These are phyloP conservation scores for Paracanthobrama guichenoti DNA, from an alignment of 2,113 vertebrate genomes.

Conservation along the genomic window DNA sequence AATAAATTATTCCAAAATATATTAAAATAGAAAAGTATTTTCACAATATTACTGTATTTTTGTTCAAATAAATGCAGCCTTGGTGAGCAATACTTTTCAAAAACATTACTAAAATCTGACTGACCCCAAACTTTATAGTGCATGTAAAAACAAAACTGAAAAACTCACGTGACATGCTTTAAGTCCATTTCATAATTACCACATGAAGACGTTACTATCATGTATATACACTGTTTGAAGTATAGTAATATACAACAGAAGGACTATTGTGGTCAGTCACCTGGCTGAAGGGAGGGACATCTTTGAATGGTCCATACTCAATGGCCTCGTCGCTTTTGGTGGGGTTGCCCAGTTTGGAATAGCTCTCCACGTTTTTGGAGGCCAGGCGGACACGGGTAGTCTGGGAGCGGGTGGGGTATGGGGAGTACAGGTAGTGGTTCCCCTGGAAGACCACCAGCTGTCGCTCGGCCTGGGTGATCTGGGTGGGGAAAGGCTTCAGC, in stretches of 20 bases:
- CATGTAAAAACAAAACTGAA: background rate
- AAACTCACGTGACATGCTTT: too few relatives aligned
- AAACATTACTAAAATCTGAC: background rate
- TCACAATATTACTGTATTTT: background rate
- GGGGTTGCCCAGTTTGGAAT: constrained; percentile 93
- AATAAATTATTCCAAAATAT: too few relatives aligned
- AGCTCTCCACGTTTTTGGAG: constrained; percentile 92
- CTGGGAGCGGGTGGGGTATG: constrained; percentile 87
- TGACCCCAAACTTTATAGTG: background rate
- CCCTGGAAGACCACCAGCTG: constrained; percentile 97
- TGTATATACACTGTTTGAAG: background rate
- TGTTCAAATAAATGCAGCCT: background rate
- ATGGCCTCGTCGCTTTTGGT: constrained; percentile 86
- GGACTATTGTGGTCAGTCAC: constrained; percentile 65
- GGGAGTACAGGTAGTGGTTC: constrained; percentile 95
- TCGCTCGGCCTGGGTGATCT: constrained; percentile 93
- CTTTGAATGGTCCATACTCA: constrained; percentile 93
- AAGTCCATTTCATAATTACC: background rate
- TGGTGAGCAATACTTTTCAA: background rate
- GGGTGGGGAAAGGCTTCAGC: constrained; percentile 89
- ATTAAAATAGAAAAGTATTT: background rate
- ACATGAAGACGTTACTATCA: background rate
- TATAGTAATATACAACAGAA: background rate
- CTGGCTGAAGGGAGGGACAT: constrained; percentile 87
- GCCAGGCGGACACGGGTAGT: constrained; percentile 88